phyloP scores from a whole-genome alignment of 2,113 vertebrate genomes.

The Leucopsar rothschildi region DNA sequence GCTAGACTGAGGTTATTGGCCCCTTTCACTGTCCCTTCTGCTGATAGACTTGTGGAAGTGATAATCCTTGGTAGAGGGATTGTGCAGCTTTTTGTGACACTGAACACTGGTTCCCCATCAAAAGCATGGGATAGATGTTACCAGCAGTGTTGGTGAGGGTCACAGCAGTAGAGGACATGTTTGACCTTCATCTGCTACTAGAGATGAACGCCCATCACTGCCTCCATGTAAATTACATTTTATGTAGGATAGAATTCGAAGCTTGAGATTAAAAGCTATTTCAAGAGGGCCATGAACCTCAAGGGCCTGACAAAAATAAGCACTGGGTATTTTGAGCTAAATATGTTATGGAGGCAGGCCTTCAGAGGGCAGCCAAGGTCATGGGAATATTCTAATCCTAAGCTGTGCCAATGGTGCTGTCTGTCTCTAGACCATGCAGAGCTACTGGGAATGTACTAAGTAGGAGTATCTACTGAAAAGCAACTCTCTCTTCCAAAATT shows the following conservation, averaged over 20 bases:
- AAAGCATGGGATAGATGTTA: not conserved
- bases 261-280: not conserved
- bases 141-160: not conserved
- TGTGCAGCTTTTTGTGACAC: not conserved
- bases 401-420: not conserved
- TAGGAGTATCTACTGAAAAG: not conserved
- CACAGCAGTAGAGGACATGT: not conserved
- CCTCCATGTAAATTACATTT: not conserved
- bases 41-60: not conserved
- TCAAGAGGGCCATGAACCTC: not conserved
- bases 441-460: not conserved
- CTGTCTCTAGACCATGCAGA: not conserved
- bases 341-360: not conserved
- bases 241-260: not conserved
- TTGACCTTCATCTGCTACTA: not conserved
- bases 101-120: not conserved
- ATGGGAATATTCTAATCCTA: not conserved
- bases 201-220: not conserved
- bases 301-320: not conserved
- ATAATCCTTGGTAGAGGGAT: not conserved
- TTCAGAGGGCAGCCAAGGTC: not conserved
- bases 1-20: not conserved
- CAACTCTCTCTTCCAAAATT: not conserved
- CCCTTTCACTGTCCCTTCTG: not conserved
- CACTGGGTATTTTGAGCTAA: not conserved